Evolutionary conservation across 1,140 invertebrate species (phyloP).

Genomic region (Yoshiicerus persimilis): DNA sequence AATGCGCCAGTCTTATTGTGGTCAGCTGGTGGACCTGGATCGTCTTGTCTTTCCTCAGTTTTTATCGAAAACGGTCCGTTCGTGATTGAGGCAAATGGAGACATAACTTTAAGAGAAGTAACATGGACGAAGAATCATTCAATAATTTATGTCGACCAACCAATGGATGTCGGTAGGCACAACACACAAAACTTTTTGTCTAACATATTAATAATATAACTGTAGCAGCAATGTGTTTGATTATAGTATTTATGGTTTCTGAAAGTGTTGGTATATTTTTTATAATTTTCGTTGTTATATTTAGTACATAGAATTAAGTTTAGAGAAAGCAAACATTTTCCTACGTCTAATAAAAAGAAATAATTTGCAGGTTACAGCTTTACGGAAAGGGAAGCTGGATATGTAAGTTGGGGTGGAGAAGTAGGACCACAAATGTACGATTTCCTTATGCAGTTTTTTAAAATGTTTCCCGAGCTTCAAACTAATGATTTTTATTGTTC

Average conservation of each 20-base stretch:
- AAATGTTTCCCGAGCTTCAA: slow-evolving; percentile 53
- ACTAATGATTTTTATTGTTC: slow-evolving; percentile 55
- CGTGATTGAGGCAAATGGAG: background rate
- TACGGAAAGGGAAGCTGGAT: background rate
- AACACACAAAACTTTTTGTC: background rate
- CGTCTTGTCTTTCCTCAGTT: background rate
- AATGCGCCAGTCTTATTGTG: background rate
- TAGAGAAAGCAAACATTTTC: no score
- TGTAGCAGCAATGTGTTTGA: no score
- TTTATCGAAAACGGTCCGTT: background rate
- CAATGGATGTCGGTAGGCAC: slow-evolving; percentile 54
- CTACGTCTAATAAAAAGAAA: no score
- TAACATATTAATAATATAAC: no score
- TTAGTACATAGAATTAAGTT: no score
- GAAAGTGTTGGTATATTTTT: no score
- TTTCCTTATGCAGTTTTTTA: slow-evolving; percentile 55
- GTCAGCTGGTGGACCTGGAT: background rate
- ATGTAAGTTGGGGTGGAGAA: slow-evolving; percentile 31
- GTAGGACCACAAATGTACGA: slow-evolving; percentile 56
- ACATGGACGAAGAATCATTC: slow-evolving; percentile 57
- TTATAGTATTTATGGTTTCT: no score
- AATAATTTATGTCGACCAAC: slow-evolving; percentile 60
- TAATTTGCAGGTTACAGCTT: background rate
- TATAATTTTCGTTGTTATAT: no score
- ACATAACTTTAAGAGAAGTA: slow-evolving; percentile 45